A percentile compares a stretch with the other conserved stretches of the same genome.
Conservation (phyloP, 2,888 invertebrate species). For the Apamea crenata region DNA sequence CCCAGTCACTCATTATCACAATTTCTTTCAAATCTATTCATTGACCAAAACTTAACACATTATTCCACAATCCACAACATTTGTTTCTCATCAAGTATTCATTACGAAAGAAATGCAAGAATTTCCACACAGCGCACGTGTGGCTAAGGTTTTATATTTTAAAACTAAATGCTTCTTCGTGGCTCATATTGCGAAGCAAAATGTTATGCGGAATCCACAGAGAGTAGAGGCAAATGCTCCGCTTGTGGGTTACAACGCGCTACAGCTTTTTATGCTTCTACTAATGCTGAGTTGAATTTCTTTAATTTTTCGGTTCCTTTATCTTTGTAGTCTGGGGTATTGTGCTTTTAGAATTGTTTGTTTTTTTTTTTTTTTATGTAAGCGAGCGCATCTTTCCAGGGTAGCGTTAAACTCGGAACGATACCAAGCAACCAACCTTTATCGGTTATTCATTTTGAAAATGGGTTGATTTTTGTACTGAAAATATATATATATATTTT, state of each 20-base stretch:
- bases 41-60: conserved; percentile 19
- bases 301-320: conserved; percentile 50
- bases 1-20: background rate
- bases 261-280: conserved; percentile 35
- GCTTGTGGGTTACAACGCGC: conserved; percentile 26
- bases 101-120: conserved; percentile 34
- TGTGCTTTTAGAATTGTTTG: background rate
- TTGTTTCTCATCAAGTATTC: conserved; percentile 34
- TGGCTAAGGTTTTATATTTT: conserved; percentile 61
- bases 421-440: background rate
- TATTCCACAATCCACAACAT: conserved; percentile 22
- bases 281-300: conserved; percentile 54
- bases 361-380: background rate
- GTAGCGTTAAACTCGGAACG: background rate
- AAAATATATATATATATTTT: no score
- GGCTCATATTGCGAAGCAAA: conserved; percentile 62
- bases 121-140: conserved; percentile 47
- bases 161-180: conserved; percentile 61
- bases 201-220: conserved; percentile 56
- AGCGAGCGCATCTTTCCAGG: background rate
- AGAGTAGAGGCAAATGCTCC: conserved; percentile 42
- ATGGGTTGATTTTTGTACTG: background rate
- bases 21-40: conserved; percentile 10
- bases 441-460: background rate
- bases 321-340: conserved; percentile 32